A percentile compares a stretch with the other conserved stretches of the same genome.
These are phyloP conservation scores for Poeciliopsis occidentalis DNA, from an alignment of 2,113 vertebrate genomes.

Conservation along the genomic window DNA sequence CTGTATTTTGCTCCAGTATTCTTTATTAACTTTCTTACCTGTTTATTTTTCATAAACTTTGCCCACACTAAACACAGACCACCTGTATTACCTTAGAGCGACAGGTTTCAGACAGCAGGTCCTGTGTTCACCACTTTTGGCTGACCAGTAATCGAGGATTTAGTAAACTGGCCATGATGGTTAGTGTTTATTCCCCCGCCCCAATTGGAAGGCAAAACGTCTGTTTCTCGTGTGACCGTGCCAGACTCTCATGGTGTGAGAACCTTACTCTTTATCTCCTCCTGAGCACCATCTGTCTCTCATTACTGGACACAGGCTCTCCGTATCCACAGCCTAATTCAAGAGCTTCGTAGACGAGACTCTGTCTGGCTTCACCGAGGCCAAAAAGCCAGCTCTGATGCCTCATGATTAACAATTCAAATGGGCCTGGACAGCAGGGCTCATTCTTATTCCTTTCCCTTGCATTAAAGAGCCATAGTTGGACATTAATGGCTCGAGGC, in stretches of 20 bases:
- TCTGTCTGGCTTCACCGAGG: slow-evolving; percentile 21
- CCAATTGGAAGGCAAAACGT: slow-evolving; percentile 48
- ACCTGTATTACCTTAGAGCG: too few species aligned
- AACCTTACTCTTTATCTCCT: slow-evolving; percentile 72
- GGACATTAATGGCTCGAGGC: slow-evolving; percentile 19
- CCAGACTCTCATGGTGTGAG: slow-evolving; percentile 66
- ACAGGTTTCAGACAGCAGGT: slow-evolving; percentile 19
- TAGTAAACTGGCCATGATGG: slow-evolving; percentile 59
- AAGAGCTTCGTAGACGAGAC: slow-evolving; percentile 41
- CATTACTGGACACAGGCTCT: slow-evolving; percentile 61
- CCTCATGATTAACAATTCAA: slow-evolving; percentile 24
- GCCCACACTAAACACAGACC: too few species aligned
- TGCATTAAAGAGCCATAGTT: slow-evolving; percentile 41
- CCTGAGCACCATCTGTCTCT: slow-evolving; percentile 74
- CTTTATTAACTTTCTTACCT: too few species aligned
- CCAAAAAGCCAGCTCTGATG: slow-evolving; percentile 44
- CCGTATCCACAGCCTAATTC: slow-evolving; percentile 42
- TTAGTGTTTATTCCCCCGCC: slow-evolving; percentile 34
- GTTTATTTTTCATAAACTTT: too few species aligned
- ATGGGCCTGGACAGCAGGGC: slow-evolving; percentile 25
- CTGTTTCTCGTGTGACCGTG: slow-evolving; percentile 54
- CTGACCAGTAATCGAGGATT: slow-evolving; percentile 59
- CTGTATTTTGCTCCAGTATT: too few species aligned
- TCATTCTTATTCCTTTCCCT: slow-evolving; percentile 21
- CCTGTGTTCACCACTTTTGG: slow-evolving; percentile 26